A percentile compares a stretch with the other conserved stretches of the same genome.
phyloP scores from a whole-genome alignment of 2,797 vertebrate species.

The Gymnothorax javanicus region DNA sequence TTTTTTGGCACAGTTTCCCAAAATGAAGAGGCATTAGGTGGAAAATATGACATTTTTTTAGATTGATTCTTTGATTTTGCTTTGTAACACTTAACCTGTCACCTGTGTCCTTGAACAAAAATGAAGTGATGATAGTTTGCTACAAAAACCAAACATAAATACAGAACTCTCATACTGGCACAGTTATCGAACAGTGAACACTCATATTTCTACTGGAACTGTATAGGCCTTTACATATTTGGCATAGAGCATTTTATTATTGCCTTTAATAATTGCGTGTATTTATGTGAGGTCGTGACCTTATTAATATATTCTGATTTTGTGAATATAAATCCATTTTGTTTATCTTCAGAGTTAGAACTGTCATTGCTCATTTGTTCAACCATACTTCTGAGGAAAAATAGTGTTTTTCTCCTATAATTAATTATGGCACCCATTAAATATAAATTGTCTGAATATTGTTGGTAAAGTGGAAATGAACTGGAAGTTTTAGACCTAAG shows the following conservation, averaged over 20 bases:
- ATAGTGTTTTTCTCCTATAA: not conserved
- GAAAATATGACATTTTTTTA: conserved; percentile 57
- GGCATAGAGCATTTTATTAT: not conserved
- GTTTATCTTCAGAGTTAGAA: not conserved
- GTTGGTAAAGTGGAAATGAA: not conserved
- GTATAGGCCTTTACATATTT: not conserved
- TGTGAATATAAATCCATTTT: not conserved
- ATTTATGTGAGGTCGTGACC: not conserved
- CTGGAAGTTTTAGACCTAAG: no score
- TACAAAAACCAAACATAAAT: conserved; percentile 13
- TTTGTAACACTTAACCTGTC: conserved; percentile 30
- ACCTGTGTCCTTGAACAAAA: conserved; percentile 43
- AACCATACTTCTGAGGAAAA: not conserved
- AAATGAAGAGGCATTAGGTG: conserved; percentile 38
- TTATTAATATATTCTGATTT: not conserved
- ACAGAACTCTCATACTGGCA: not conserved
- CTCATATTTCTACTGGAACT: not conserved
- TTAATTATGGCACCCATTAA: conserved; percentile 5
- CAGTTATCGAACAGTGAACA: conserved; percentile 6
- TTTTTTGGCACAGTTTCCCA: not conserved
- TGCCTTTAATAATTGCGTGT: not conserved
- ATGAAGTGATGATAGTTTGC: conserved; percentile 26
- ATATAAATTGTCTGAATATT: not conserved
- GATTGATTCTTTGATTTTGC: conserved; percentile 34
- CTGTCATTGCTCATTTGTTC: not conserved